phyloP scores from a whole-genome alignment of 1,140 invertebrate species.

The Probaryconus sp. region DNA sequence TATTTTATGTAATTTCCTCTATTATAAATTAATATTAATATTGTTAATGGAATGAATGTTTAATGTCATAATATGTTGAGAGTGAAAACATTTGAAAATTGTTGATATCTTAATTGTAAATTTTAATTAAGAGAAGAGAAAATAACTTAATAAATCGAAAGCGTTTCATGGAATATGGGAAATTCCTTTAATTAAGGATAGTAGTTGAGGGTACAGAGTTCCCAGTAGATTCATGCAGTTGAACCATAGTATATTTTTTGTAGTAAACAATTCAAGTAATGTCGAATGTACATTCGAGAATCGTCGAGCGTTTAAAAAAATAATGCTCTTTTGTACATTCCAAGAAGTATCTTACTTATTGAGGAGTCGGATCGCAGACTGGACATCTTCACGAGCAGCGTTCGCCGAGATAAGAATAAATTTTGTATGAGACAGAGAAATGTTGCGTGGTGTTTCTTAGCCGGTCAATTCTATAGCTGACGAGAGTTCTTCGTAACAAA shows the following conservation, averaged over 20 bases:
- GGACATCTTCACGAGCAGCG: conserved; percentile 6
- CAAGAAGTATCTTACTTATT: conserved; percentile 32
- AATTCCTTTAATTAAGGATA: too few species aligned
- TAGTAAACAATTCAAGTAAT: neutral
- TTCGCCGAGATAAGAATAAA: conserved; percentile 26
- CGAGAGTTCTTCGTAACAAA: conserved; percentile 19
- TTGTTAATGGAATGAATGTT: too few species aligned
- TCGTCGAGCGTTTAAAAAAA: conserved; percentile 4
- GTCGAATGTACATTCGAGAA: neutral
- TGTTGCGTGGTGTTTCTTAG: conserved; percentile 25
- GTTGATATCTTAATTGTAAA: too few species aligned
- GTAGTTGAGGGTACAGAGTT: too few species aligned
- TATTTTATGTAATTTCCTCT: too few species aligned
- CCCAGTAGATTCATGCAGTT: neutral
- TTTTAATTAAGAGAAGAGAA: too few species aligned
- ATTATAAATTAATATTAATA: too few species aligned
- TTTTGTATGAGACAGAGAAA: conserved; percentile 43
- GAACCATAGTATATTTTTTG: neutral
- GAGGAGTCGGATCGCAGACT: conserved; percentile 6
- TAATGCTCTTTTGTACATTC: conserved; percentile 32
- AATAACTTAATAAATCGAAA: too few species aligned
- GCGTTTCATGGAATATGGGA: too few species aligned
- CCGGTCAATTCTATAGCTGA: conserved; percentile 37
- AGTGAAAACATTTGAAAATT: too few species aligned
- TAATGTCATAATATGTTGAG: too few species aligned